Percentiles rank a stretch among this genome's conserved stretches.
Evolutionary conservation across 2,888 invertebrate genomes (phyloP).

Genomic region (Auanema sp.): DNA sequence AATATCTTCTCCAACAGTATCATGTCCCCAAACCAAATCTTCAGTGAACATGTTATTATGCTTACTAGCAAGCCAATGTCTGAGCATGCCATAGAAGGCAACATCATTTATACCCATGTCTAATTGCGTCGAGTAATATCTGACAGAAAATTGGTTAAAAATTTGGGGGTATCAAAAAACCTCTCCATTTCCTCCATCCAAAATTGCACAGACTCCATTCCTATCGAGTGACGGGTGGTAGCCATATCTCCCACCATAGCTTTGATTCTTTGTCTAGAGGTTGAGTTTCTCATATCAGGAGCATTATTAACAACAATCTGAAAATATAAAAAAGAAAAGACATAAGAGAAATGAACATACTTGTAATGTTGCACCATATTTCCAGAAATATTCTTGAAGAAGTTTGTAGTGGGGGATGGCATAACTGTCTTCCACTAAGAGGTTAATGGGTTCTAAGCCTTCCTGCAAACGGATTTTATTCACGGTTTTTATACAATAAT

Average conservation of each 20-base stretch:
- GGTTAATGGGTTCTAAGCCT: constrained; percentile 59
- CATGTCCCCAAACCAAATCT: constrained; percentile 56
- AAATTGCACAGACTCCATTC: constrained; percentile 59
- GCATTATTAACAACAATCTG: constrained; percentile 62
- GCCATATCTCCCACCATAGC: constrained; percentile 59
- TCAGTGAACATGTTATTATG: constrained; percentile 50
- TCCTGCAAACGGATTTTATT: constrained; percentile 19
- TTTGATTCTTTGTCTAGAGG: constrained; percentile 43
- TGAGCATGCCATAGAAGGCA: constrained; percentile 54
- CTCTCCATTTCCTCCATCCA: constrained; percentile 62
- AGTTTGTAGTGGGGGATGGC: constrained; percentile 61
- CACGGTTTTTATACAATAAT: background rate
- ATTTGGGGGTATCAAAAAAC: no score
- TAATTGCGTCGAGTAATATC: constrained; percentile 53
- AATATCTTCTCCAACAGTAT: constrained; percentile 25
- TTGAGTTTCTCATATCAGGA: constrained; percentile 53
- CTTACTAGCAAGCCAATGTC: constrained; percentile 56
- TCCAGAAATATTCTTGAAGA: constrained; percentile 61
- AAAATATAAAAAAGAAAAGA: background rate
- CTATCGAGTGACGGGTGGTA: constrained; percentile 61
- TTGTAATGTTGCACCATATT: constrained; percentile 60
- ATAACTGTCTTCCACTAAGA: constrained; percentile 61
- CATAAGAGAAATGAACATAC: constrained; percentile 16
- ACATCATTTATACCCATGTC: constrained; percentile 47
- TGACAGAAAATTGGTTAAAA: constrained; percentile 13